A percentile compares a stretch with the other conserved stretches of the same genome.
Conservation (phyloP, 2,888 invertebrate genomes). For the Caenorhabditis macrosperma region DNA sequence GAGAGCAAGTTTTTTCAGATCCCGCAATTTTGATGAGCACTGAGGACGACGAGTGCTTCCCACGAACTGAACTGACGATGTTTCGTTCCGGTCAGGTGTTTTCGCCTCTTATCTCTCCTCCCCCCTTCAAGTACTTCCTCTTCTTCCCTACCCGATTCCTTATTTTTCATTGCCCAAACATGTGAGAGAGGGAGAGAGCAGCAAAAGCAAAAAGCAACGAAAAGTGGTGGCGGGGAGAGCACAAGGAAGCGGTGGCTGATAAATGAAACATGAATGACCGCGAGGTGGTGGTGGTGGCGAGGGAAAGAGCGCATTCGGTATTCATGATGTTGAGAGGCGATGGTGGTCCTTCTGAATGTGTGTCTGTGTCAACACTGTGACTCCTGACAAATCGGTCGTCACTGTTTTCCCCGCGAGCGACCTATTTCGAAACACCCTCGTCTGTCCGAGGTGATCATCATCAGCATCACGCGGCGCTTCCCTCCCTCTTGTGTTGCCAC, state of each 20-base stretch:
- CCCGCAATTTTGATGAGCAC: conserved; percentile 10
- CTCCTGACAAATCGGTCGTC: conserved; percentile 23
- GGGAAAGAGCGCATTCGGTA: conserved; percentile 31
- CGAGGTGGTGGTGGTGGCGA: background rate
- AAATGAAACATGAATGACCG: conserved; percentile 53
- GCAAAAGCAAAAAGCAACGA: background rate
- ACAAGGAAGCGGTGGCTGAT: conserved; percentile 25
- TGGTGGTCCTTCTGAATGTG: conserved; percentile 4
- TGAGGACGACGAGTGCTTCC: background rate
- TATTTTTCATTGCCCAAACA: background rate
- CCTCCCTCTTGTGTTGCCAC: conserved; percentile 11
- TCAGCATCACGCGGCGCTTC: background rate
- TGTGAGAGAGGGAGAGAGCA: conserved; percentile 10
- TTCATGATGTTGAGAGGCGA: conserved; percentile 32
- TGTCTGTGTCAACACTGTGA: background rate
- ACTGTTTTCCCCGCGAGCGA: no score
- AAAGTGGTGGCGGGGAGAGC: no score
- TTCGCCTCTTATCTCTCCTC: background rate
- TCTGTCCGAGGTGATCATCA: no score
- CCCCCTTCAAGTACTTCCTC: background rate
- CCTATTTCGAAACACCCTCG: background rate
- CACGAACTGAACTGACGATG: background rate
- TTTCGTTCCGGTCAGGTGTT: background rate
- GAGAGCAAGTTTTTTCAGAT: background rate
- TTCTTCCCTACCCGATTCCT: background rate